A percentile compares a stretch with the other conserved stretches of the same genome.
Evolutionary conservation across 2,113 vertebrate genomes (phyloP).

Genomic region (Pluvialis apricaria): DNA sequence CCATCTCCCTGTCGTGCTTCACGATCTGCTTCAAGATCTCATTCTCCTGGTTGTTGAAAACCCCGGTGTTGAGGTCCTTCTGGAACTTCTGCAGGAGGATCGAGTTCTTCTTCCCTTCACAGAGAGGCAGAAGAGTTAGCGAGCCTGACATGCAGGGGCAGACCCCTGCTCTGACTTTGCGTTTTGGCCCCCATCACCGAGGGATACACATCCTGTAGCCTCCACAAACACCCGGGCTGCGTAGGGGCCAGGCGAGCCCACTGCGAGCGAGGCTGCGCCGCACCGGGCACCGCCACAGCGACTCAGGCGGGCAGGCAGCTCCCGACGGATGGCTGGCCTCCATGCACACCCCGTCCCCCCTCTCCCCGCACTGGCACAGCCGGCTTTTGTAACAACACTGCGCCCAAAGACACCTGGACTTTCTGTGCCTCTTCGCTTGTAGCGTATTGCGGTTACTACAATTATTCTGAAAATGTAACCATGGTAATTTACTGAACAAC

Average conservation of each 20-base stretch:
- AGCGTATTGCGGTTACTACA: too few species aligned
- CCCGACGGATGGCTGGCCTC: rapidly evolving
- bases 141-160: neutral
- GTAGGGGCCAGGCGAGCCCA: too few species aligned
- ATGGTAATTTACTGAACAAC: neutral
- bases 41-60: slow-evolving; percentile 96
- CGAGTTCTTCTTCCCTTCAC: slow-evolving; percentile 92
- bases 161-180: neutral
- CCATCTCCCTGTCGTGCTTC: slow-evolving; percentile 94
- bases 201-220: neutral
- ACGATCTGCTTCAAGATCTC: slow-evolving; percentile 96
- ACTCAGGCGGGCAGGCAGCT: neutral
- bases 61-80: slow-evolving; percentile 93
- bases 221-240: neutral
- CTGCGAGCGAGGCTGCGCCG: too few species aligned
- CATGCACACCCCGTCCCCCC: rapidly evolving
- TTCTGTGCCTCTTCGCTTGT: neutral
- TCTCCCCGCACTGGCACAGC: rapidly evolving
- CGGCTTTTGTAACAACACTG: rapidly evolving
- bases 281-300: neutral
- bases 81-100: slow-evolving; percentile 94
- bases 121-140: neutral
- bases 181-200: neutral
- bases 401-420: neutral
- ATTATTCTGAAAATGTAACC: neutral